Evolutionary conservation across 2,113 vertebrate genomes (phyloP).

Genomic region (Salvelinus namaycush): DNA sequence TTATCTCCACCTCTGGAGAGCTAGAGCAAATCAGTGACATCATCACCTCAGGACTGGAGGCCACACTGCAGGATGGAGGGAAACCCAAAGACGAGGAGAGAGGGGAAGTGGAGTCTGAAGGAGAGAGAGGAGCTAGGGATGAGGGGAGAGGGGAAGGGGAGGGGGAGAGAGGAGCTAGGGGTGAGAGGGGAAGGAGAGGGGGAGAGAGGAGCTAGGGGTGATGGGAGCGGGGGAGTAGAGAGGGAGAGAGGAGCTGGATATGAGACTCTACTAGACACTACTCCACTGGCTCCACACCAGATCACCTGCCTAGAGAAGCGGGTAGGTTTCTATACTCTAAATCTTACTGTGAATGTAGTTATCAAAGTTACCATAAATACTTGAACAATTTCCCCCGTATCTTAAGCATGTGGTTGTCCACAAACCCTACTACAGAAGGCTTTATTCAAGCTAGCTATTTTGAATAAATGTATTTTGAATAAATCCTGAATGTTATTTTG

Average conservation of each 20-base stretch:
- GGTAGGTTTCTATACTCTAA: constrained; percentile 37
- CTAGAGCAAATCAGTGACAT: constrained; percentile 2
- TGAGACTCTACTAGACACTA: background rate
- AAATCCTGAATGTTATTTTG: background rate
- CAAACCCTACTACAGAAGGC: background rate
- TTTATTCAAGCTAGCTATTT: background rate
- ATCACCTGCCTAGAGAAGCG: constrained; percentile 47
- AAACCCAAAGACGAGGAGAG: constrained; percentile 16
- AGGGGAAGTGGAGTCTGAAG: background rate
- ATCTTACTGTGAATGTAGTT: background rate
- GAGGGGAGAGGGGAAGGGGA: constrained; percentile 14
- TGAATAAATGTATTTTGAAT: background rate
- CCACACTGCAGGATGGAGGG: background rate
- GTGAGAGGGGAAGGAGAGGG: constrained; percentile 5
- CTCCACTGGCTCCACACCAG: constrained; percentile 30
- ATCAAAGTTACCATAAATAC: background rate
- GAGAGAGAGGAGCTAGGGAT: constrained; percentile 5
- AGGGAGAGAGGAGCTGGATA: background rate
- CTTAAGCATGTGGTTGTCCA: background rate
- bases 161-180: background rate
- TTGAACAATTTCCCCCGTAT: background rate
- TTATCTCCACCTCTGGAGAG: background rate
- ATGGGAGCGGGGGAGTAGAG: background rate
- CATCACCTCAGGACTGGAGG: constrained; percentile 10
- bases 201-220: constrained; percentile 4